Base-by-base conservation (phyloP, 1,140 invertebrate genomes). In the Drosophila virilis region DNA sequence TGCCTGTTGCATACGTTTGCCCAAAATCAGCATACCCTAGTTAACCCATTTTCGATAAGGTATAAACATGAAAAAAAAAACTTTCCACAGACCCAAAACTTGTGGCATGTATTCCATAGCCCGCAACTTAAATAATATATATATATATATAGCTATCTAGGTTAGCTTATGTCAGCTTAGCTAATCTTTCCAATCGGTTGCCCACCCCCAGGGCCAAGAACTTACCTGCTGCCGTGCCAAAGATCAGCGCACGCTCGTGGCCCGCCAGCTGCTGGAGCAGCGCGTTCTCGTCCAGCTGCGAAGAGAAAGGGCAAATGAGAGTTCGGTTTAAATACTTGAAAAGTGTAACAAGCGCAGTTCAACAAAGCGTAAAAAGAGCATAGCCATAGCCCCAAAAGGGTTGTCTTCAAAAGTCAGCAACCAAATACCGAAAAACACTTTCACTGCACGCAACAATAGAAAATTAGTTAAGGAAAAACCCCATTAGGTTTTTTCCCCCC, bases 271-370 rank as follows among this genome's bases (percentile, higher is more conserved):
- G 80, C 48, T 78, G 58, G 55, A 89, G 60, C 28, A 92, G 61
- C 10, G 77, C 72, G 59, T 82, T 82, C 86, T 91, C 91, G 60
- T 92, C 80, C 78, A 92, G 85, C 91, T 92, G 80, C 59, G 84
- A 67, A 28, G 33, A 59, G 42, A 62, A 46, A 66, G 48, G 45
- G 68, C 65, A 77, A 70, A 48, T 51, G 57, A 42, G 55, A 67
- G 48, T 59, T 71, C 38, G 32, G 52, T 59, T 85, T 81, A 75
- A 81, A 54, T 52, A 13, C 33, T 32, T 17, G 77, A 77, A 77
- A 35, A 6, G 80, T 80, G 73, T 80, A 85, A 78, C 64, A 80
- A 68, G 52, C 67, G 77, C 40, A 61, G 58, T n/a, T 65, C 78
- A 86, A 60, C 83, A 88, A 88, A 88, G 77, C 84, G 83, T 88